phyloP scores from a whole-genome alignment of 2,113 vertebrate species.

The Procavia capensis region DNA sequence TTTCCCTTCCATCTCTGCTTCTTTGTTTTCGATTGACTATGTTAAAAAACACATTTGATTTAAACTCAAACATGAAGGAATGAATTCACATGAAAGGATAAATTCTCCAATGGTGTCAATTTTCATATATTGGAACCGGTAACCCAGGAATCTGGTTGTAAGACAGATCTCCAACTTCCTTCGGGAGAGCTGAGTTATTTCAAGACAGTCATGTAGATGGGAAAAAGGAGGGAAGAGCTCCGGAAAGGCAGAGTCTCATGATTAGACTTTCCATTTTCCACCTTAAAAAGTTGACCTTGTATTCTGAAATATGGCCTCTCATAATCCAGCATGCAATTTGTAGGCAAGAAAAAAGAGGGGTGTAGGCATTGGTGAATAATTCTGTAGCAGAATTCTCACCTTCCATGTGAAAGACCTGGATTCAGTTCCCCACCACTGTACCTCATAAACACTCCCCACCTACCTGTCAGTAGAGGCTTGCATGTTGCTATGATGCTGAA shows the following conservation, averaged over 20 bases:
- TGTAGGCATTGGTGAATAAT: too few relatives aligned
- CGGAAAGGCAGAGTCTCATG: not conserved
- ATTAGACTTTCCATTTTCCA: not conserved
- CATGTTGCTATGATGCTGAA: too few relatives aligned
- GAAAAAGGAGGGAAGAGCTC: not conserved
- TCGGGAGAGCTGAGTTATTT: not conserved
- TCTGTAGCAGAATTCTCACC: too few relatives aligned
- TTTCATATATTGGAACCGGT: not conserved
- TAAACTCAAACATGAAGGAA: not conserved
- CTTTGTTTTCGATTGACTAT: not conserved
- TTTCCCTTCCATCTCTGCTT: not conserved
- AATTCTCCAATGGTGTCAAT: not conserved
- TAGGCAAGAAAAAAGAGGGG: not conserved
- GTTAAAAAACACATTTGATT: not conserved
- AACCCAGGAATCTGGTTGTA: not conserved
- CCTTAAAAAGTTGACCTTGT: not conserved
- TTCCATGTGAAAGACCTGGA: too few relatives aligned
- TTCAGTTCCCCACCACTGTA: too few relatives aligned
- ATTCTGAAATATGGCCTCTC: not conserved
- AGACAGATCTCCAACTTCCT: not conserved
- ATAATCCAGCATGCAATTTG: not conserved
- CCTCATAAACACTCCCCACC: too few relatives aligned
- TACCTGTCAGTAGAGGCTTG: too few relatives aligned
- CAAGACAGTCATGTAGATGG: not conserved
- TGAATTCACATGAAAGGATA: not conserved